Evolutionary conservation across 2,888 invertebrate genomes (phyloP).

Genomic region (Teleiodes luculella): DNA sequence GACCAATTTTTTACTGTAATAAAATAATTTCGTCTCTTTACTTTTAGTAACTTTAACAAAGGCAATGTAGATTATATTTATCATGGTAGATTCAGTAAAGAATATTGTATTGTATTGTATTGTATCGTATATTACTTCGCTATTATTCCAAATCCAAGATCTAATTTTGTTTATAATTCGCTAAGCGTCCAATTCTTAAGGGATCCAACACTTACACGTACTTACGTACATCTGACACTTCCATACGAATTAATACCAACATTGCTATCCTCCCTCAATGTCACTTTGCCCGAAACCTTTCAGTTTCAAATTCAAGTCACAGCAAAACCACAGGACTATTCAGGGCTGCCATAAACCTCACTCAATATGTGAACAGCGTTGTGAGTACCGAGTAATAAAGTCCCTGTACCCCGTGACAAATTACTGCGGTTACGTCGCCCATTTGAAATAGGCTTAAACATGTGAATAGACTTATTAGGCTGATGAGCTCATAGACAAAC

Average conservation of each 20-base stretch:
- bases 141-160: no score
- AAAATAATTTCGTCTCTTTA: no score
- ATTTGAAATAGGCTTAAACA: conserved; percentile 13
- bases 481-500: conserved; percentile 13
- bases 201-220: no score
- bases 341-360: conserved; percentile 6
- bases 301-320: conserved; percentile 5
- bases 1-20: no score
- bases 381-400: conserved; percentile 8
- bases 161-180: no score
- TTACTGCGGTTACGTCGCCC: conserved; percentile 15
- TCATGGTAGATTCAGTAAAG: no score
- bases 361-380: conserved; percentile 22
- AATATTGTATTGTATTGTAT: no score
- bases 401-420: conserved; percentile 13
- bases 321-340: conserved; percentile 9
- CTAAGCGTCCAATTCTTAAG: no score
- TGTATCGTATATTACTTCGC: no score
- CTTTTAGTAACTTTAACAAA: no score
- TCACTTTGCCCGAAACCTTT: background rate
- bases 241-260: background rate
- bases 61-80: no score
- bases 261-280: background rate
- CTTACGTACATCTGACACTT: no score
- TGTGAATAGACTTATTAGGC: conserved; percentile 16